These are phyloP conservation scores for Gymnoscopelus microlampas DNA, from an alignment of 2,797 vertebrate species.

Conservation along the genomic window DNA sequence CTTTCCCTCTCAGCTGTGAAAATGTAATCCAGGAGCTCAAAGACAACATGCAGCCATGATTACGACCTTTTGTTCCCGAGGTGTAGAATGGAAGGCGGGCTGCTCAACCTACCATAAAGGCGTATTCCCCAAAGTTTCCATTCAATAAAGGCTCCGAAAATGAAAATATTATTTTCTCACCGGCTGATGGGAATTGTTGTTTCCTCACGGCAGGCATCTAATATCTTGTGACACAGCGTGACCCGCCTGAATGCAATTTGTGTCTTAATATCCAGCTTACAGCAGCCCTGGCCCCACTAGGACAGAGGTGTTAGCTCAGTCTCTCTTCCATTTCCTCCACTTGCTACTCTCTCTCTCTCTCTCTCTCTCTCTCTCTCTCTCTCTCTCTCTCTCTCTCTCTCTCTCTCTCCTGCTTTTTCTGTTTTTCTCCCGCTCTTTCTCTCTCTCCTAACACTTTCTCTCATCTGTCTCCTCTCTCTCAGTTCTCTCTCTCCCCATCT, in stretches of 20 bases:
- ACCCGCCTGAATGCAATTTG: conserved; percentile 98
- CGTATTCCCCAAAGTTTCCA: conserved; percentile 96
- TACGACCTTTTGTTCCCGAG: conserved; percentile 87
- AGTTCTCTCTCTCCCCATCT: neutral
- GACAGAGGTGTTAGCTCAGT: conserved; percentile 78
- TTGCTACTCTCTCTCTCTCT: conserved; percentile 12
- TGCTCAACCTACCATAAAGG: conserved; percentile 83
- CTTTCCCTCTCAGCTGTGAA: conserved; percentile 61
- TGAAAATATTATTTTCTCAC: conserved; percentile 99
- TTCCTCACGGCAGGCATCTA: conserved; percentile 95
- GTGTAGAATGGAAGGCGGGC: conserved; percentile 85
- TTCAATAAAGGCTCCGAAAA: conserved; percentile 98
- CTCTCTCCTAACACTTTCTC: neutral
- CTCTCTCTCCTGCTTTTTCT: neutral
- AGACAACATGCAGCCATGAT: conserved; percentile 80
- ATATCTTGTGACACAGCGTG: conserved; percentile 97
- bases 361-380: conserved; percentile 24
- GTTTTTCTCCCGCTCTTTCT: conserved; percentile 36
- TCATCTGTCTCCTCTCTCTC: neutral
- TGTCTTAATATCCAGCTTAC: conserved; percentile 99
- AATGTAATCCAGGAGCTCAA: conserved; percentile 70
- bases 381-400: neutral
- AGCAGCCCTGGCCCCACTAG: conserved; percentile 88
- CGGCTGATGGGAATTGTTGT: conserved; percentile 99
- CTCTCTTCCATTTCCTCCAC: conserved; percentile 31